These are phyloP conservation scores for Eurytoma californica DNA, from an alignment of 2,888 invertebrate species.

Conservation along the genomic window DNA sequence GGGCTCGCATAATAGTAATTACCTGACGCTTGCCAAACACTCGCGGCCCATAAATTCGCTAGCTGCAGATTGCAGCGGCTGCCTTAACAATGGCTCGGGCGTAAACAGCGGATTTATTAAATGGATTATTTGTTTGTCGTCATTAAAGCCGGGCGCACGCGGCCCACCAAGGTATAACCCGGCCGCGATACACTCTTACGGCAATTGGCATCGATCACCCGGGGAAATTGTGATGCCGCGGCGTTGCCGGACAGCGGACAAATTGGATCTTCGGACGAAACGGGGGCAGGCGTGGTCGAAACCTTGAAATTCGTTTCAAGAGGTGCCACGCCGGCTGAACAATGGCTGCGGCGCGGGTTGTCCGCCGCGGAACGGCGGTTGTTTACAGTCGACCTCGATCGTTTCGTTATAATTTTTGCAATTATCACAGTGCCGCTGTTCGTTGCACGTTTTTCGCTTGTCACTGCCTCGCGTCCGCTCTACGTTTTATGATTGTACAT, in stretches of 20 bases:
- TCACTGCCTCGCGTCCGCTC: neutral
- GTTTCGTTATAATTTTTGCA: neutral
- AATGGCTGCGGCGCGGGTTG: neutral
- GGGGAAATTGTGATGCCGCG: slow-evolving; percentile 2
- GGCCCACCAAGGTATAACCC: neutral
- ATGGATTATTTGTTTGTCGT: slow-evolving; percentile 54
- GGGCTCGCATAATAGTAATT: slow-evolving; percentile 56
- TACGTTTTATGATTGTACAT: neutral
- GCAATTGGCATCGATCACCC: slow-evolving; percentile 37
- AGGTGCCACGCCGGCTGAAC: no score
- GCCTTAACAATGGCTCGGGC: slow-evolving; percentile 37
- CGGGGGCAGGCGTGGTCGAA: neutral
- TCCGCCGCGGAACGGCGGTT: neutral
- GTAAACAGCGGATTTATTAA: slow-evolving; percentile 50
- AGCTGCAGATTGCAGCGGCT: slow-evolving; percentile 43
- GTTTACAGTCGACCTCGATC: slow-evolving; percentile 1
- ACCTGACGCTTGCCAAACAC: slow-evolving; percentile 56
- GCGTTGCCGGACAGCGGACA: neutral
- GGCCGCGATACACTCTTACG: neutral
- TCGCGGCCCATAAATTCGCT: slow-evolving; percentile 49
- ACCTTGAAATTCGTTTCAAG: neutral
- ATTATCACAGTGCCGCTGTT: no score
- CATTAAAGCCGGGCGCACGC: slow-evolving; percentile 16
- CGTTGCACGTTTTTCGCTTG: neutral
- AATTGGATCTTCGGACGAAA: slow-evolving; percentile 7